A percentile compares a stretch with the other conserved stretches of the same genome.
phyloP scores from a whole-genome alignment of 2,113 vertebrate species.

The Lucifuga dentata region DNA sequence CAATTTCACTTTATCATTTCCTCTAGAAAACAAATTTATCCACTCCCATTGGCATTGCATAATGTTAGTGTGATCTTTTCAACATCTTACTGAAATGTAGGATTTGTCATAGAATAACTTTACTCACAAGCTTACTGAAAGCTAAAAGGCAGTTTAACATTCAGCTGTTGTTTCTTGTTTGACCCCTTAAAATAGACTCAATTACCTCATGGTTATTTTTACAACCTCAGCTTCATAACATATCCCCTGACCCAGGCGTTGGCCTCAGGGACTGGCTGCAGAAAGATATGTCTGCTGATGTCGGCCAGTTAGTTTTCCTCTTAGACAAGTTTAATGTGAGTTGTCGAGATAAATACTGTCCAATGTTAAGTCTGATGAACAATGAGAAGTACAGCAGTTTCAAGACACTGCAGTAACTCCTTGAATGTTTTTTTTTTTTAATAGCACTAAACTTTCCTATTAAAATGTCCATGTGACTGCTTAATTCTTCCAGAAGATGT shows the following conservation, averaged over 20 bases:
- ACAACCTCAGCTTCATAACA: slow-evolving; percentile 25
- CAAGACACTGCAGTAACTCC: too few species aligned
- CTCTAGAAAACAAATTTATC: slow-evolving; percentile 45
- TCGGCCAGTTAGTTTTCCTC: too few species aligned
- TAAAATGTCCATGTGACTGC: too few species aligned
- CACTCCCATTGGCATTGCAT: slow-evolving; percentile 45
- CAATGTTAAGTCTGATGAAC: too few species aligned
- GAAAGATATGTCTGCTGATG: not conserved
- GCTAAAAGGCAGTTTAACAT: slow-evolving; percentile 29
- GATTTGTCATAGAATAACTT: slow-evolving; percentile 23
- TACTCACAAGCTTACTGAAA: slow-evolving; percentile 34
- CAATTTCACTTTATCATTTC: slow-evolving; percentile 60
- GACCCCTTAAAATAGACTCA: slow-evolving; percentile 21
- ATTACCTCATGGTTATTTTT: slow-evolving; percentile 13
- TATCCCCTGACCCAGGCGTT: not conserved
- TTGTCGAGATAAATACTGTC: not conserved
- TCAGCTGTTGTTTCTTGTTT: slow-evolving; percentile 6
- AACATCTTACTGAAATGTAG: slow-evolving; percentile 46
- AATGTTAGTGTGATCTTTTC: slow-evolving; percentile 38
- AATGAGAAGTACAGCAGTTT: too few species aligned
- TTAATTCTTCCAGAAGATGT: too few species aligned
- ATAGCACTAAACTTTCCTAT: too few species aligned
- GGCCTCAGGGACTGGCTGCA: not conserved
- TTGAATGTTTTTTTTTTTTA: too few species aligned
- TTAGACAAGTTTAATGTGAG: not conserved